Conservation (phyloP, 2,888 invertebrate genomes). For the Trachelus troglodyta region DNA sequence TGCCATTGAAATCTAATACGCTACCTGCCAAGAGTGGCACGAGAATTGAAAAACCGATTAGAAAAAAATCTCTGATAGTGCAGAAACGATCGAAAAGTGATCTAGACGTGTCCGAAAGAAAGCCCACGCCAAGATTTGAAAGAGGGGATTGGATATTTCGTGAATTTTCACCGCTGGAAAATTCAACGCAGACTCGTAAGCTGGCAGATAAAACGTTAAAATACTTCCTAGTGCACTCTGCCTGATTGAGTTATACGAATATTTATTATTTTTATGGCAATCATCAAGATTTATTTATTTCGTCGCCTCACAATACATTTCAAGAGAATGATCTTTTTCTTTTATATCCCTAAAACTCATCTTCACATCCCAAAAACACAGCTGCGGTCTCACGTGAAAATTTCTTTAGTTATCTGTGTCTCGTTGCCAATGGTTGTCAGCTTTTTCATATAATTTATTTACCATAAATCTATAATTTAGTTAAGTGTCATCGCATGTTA, state of each 20-base stretch:
- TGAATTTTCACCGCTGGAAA: slow-evolving; percentile 47
- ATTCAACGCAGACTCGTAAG: slow-evolving; percentile 50
- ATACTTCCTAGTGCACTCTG: slow-evolving; percentile 29
- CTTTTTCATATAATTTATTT: neutral
- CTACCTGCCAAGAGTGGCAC: slow-evolving; percentile 17
- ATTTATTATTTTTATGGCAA: neutral
- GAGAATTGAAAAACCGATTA: slow-evolving; percentile 30
- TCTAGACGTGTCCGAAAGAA: slow-evolving; percentile 49
- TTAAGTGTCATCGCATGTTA: neutral
- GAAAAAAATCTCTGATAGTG: slow-evolving; percentile 33
- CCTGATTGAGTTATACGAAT: slow-evolving; percentile 51
- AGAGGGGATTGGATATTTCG: slow-evolving; percentile 47
- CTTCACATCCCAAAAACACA: neutral
- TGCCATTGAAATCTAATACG: slow-evolving; percentile 6
- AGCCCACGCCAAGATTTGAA: slow-evolving; percentile 50
- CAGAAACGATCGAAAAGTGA: slow-evolving; percentile 51
- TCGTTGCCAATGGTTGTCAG: neutral
- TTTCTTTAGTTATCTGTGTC: neutral
- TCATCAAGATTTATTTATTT: slow-evolving; percentile 4
- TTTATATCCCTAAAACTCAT: neutral
- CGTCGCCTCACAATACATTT: neutral
- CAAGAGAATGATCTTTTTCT: neutral
- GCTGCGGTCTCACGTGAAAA: neutral
- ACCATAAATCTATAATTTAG: neutral
- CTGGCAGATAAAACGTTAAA: slow-evolving; percentile 38